These are phyloP conservation scores for Agrotis puta DNA, from an alignment of 2,888 invertebrate genomes.

Conservation along the genomic window DNA sequence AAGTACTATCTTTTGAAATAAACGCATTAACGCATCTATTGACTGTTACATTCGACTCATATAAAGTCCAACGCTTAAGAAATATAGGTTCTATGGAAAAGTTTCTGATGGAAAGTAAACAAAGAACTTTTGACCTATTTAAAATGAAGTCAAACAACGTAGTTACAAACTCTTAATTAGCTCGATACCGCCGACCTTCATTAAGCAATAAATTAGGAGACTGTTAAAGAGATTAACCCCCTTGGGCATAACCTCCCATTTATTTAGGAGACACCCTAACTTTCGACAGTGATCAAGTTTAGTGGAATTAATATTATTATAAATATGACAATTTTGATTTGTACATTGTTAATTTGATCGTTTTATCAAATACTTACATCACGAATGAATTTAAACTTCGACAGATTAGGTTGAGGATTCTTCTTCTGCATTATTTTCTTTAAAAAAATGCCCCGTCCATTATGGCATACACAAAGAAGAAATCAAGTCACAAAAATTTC, in stretches of 20 bases:
- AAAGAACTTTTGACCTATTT: background rate
- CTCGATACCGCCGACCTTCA: conserved; percentile 28
- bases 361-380: too few relatives aligned
- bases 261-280: conserved; percentile 3
- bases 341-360: too few relatives aligned
- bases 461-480: too few relatives aligned
- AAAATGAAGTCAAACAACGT: background rate
- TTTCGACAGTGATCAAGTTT: conserved; percentile 8
- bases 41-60: background rate
- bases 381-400: too few relatives aligned
- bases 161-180: conserved; percentile 34
- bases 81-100: background rate
- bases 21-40: background rate
- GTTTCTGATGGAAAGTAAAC: background rate
- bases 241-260: conserved; percentile 12
- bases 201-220: conserved; percentile 26
- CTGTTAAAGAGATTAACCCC: conserved; percentile 7
- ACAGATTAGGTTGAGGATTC: too few relatives aligned
- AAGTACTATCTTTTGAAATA: too few relatives aligned
- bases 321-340: too few relatives aligned
- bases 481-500: too few relatives aligned
- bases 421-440: too few relatives aligned
- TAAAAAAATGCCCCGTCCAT: too few relatives aligned
- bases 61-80: background rate
- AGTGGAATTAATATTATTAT: background rate